These are phyloP conservation scores for Graphium colonna DNA, from an alignment of 2,888 invertebrate species.

Conservation along the genomic window DNA sequence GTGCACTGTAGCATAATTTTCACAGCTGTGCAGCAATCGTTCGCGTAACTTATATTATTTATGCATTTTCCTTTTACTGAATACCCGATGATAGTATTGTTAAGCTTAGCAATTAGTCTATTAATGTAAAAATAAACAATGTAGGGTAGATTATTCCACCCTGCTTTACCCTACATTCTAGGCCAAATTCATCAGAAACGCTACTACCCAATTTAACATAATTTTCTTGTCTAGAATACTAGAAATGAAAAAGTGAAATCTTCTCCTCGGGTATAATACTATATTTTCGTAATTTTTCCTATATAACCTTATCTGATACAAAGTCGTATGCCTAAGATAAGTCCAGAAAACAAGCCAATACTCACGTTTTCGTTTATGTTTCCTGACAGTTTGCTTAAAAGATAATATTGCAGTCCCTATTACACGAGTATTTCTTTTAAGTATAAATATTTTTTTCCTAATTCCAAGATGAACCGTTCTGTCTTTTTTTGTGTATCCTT, in stretches of 20 bases:
- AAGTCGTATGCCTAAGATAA: conserved; percentile 27
- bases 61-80: too few relatives aligned
- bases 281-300: conserved; percentile 22
- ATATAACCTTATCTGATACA: conserved; percentile 23
- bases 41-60: too few relatives aligned
- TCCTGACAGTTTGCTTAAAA: conserved; percentile 24
- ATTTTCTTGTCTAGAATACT: conserved; percentile 29
- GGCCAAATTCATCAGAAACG: not conserved
- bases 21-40: too few relatives aligned
- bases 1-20: too few relatives aligned
- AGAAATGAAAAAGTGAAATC: conserved; percentile 22
- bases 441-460: too few relatives aligned
- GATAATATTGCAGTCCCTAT: conserved; percentile 24
- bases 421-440: too few relatives aligned
- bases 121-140: conserved; percentile 23
- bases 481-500: too few relatives aligned
- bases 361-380: conserved; percentile 21
- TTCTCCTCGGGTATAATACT: conserved; percentile 11
- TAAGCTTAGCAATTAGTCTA: conserved; percentile 21
- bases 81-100: too few relatives aligned
- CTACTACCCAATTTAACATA: conserved; percentile 24
- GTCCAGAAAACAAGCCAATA: conserved; percentile 23
- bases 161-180: conserved; percentile 20
- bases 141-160: too few relatives aligned
- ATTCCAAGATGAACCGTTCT: too few relatives aligned